Evolutionary conservation across 1,140 invertebrate genomes (phyloP), one percentile per base, ranked within the genome.

Genomic region (Trichomalopsis sarcophagae): DNA sequence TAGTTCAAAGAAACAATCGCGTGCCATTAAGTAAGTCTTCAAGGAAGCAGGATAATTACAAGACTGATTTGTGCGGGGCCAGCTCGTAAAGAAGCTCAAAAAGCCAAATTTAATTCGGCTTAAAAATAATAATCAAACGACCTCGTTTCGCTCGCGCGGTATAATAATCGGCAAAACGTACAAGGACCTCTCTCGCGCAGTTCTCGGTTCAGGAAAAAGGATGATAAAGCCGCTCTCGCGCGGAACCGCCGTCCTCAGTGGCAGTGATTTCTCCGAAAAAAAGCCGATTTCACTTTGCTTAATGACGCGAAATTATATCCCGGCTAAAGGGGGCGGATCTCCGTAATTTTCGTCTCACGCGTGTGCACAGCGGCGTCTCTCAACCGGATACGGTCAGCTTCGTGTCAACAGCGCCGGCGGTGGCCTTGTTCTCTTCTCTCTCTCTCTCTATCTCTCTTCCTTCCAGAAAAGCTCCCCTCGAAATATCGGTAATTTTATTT

Each of bases 201-300:
- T 0, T 44, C 40, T 44, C 4, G 0, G 36, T 7, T 13, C 13
- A 14, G 6, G 4, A 62, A 17, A n/a, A n/a, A n/a, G 21, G 23
- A 82, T 82, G 73, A 76, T 74, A 68, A 76, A 82, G 23, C 55
- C 17, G 30, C 30, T 27, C 11, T 9, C 33, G 81, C 71, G 47
- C 27, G 23, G 33, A 69, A 47, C 14, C 47, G 73, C 14, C 27
- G 0, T n/a, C 33, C 21, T 40, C 68, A 14, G 33, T 33, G 47
- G 27, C 44, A 36, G n/a, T 62, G 84, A 75, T 82, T 86, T 82
- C 84, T 33, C 47, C 80, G 80, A 86, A 86, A 85, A 47, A 69
- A 50, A 69, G 73, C 66, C 84, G 84, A 85, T 81, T 85, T 85
- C 79, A 84, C 83, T 85, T 85, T 85, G 50, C 36, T 50, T 81